Conservation (phyloP, 2,888 invertebrate species). For the Bellardia pandia region DNA sequence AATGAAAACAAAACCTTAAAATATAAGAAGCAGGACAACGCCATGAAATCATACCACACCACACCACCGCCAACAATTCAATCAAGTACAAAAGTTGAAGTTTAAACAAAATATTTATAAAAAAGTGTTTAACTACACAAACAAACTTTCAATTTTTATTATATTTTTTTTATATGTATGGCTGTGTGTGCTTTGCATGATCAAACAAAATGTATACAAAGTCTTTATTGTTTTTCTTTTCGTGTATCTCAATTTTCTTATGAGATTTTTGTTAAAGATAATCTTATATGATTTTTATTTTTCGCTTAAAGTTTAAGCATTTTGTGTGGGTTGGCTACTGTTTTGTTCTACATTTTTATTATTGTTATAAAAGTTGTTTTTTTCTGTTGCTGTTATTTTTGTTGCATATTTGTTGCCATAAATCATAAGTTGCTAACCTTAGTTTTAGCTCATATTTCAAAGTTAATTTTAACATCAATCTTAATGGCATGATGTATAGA, state of each 20-base stretch:
- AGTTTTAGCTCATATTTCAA: slow-evolving; percentile 61
- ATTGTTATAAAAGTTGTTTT: background rate
- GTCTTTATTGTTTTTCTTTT: slow-evolving; percentile 28
- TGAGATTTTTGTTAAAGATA: slow-evolving; percentile 50
- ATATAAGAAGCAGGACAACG: slow-evolving; percentile 33
- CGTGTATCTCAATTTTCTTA: slow-evolving; percentile 39
- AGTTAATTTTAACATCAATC: slow-evolving; percentile 66
- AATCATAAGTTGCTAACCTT: slow-evolving; percentile 71
- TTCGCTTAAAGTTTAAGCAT: background rate
- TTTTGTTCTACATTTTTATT: slow-evolving; percentile 69
- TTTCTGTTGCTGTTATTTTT: background rate
- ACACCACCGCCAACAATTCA: slow-evolving; percentile 41
- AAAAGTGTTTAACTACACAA: background rate
- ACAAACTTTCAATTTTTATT: slow-evolving; percentile 65
- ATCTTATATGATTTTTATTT: slow-evolving; percentile 26
- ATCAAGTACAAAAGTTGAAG: slow-evolving; percentile 53
- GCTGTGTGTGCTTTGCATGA: background rate
- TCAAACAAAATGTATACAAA: slow-evolving; percentile 26
- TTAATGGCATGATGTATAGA: slow-evolving; percentile 40
- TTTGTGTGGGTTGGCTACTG: slow-evolving; percentile 69
- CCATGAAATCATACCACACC: too few species aligned
- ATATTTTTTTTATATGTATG: background rate
- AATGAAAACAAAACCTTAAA: slow-evolving; percentile 41
- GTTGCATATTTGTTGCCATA: slow-evolving; percentile 60
- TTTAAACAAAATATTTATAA: slow-evolving; percentile 21